These are phyloP conservation scores for Germaria angustata DNA, from an alignment of 2,888 invertebrate species.

Conservation along the genomic window DNA sequence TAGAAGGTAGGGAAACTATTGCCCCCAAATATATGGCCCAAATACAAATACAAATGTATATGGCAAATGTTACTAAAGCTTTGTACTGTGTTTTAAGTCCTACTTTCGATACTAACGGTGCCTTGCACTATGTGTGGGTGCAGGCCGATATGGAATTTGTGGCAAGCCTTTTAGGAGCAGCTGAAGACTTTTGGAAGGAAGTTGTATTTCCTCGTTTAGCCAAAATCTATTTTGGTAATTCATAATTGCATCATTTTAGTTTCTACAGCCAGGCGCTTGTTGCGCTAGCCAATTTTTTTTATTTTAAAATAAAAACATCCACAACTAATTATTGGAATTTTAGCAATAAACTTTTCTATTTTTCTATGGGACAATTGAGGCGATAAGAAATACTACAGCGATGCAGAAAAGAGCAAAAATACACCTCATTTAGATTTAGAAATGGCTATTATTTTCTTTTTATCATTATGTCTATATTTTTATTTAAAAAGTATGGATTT, in stretches of 20 bases:
- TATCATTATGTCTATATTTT: no score
- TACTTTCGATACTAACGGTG: slow-evolving; percentile 78
- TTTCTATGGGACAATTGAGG: background rate
- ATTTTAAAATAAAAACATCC: slow-evolving; percentile 34
- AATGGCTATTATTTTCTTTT: no score
- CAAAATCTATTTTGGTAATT: slow-evolving; percentile 73
- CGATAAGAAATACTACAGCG: background rate
- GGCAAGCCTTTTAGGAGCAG: slow-evolving; percentile 74
- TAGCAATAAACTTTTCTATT: background rate
- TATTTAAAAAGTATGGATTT: no score
- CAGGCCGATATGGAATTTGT: slow-evolving; percentile 79
- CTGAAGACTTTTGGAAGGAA: slow-evolving; percentile 78
- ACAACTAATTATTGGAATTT: slow-evolving; percentile 1
- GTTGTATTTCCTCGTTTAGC: slow-evolving; percentile 76
- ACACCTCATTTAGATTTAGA: no score
- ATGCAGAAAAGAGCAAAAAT: no score
- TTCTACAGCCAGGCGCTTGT: no score
- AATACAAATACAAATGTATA: slow-evolving; percentile 79
- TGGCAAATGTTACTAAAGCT: slow-evolving; percentile 79
- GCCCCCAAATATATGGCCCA: slow-evolving; percentile 80
- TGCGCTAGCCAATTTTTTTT: background rate
- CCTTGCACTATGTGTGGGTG: slow-evolving; percentile 79
- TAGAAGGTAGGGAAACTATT: slow-evolving; percentile 78
- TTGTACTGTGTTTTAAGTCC: slow-evolving; percentile 79
- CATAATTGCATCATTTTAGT: background rate